Conservation (phyloP, 2,888 invertebrate genomes). For the Spisula subtruncata region DNA sequence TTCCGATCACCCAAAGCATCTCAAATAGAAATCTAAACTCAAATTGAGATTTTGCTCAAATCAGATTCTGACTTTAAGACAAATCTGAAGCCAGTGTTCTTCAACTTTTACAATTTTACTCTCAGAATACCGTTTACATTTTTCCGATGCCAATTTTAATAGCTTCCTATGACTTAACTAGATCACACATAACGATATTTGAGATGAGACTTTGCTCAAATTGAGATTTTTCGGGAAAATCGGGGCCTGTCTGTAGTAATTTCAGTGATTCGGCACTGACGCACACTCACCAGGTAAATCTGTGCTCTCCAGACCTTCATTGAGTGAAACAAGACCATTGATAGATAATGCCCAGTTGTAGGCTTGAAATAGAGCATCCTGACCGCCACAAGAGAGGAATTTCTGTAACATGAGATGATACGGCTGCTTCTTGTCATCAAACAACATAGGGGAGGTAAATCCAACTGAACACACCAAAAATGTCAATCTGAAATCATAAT, state of each 20-base stretch:
- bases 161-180: too few relatives aligned
- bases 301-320: conserved; percentile 90
- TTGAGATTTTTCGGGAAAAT: too few relatives aligned
- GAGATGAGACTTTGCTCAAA: too few relatives aligned
- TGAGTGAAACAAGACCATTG: conserved; percentile 88
- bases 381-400: conserved; percentile 92
- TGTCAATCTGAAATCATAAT: conserved; percentile 90
- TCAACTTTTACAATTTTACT: too few relatives aligned
- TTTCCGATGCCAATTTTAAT: too few relatives aligned
- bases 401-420: conserved; percentile 95
- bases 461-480: conserved; percentile 95
- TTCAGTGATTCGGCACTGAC: neutral
- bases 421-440: conserved; percentile 94
- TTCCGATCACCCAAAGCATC: too few relatives aligned
- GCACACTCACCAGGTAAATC: conserved; percentile 89
- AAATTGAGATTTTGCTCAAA: too few relatives aligned
- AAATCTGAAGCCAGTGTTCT: too few relatives aligned
- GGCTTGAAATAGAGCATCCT: conserved; percentile 91
- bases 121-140: too few relatives aligned
- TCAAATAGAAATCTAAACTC: too few relatives aligned
- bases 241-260: neutral
- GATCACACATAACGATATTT: too few relatives aligned
- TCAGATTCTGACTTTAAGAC: too few relatives aligned
- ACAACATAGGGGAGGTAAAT: conserved; percentile 94
- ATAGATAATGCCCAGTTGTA: conserved; percentile 90